phyloP scores from a whole-genome alignment of 2,113 vertebrate genomes.

The Phylloscopus whistleri region DNA sequence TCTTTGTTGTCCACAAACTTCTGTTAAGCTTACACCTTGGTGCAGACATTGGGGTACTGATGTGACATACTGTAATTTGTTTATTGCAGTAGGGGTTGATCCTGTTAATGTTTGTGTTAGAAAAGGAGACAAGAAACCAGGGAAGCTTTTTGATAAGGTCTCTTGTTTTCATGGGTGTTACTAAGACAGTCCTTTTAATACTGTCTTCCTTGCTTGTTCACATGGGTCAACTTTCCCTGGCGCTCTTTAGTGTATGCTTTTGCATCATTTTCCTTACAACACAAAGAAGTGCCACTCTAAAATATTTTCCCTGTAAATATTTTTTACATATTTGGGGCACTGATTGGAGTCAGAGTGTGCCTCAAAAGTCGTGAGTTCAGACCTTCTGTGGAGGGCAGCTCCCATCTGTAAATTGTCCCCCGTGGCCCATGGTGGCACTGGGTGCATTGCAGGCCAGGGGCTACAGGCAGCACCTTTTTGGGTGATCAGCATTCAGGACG shows the following conservation, averaged over 20 bases:
- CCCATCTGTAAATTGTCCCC: background rate
- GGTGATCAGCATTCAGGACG: background rate
- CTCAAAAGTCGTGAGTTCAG: background rate
- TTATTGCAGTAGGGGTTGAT: background rate
- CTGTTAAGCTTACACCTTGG: background rate
- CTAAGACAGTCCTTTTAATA: background rate
- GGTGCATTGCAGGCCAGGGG: background rate
- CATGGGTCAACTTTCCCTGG: background rate
- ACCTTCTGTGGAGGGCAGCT: background rate
- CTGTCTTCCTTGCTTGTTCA: background rate
- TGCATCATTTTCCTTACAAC: background rate
- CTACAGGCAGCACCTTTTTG: background rate
- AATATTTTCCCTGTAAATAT: background rate
- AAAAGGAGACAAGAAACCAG: background rate
- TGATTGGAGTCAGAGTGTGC: background rate
- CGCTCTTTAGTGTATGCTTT: background rate
- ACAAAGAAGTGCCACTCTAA: background rate
- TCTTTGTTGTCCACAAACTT: background rate
- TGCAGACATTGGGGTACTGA: background rate
- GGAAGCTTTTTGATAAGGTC: background rate
- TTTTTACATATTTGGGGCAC: background rate
- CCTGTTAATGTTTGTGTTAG: background rate
- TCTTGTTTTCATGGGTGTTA: background rate
- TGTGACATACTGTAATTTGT: background rate
- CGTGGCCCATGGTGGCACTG: accelerated